A percentile compares a stretch with the other conserved stretches of the same genome.
Evolutionary conservation across 2,797 vertebrate species (phyloP).

Genomic region (Trachurus trachurus): DNA sequence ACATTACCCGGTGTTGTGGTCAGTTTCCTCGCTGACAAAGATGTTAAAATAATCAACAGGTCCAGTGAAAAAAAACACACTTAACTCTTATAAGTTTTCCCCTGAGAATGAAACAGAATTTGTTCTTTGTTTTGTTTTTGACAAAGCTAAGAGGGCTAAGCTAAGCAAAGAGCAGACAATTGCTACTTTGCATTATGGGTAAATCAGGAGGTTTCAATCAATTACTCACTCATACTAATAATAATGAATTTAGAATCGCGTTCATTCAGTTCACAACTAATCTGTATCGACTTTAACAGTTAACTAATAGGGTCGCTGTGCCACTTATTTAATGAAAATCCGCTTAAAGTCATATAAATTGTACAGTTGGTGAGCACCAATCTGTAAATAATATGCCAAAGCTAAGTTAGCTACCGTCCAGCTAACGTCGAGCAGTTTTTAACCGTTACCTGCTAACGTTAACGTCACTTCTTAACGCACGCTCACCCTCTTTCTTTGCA

Average conservation of each 20-base stretch:
- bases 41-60: conserved; percentile 48
- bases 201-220: conserved; percentile 1
- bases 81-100: not conserved
- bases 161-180: conserved; percentile 38
- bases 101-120: too few species aligned
- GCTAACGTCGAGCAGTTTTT: conserved; percentile 42
- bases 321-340: not conserved
- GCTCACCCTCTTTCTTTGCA: conserved; percentile 77
- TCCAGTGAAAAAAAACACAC: not conserved
- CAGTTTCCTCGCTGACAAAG: not conserved
- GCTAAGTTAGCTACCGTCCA: conserved; percentile 60
- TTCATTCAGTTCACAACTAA: not conserved
- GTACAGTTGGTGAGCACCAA: not conserved
- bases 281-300: accelerated
- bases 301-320: accelerated
- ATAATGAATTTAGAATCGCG: not conserved
- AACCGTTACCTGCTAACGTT: conserved; percentile 26
- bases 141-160: conserved; percentile 5
- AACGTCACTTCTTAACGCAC: conserved; percentile 27
- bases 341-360: not conserved
- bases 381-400: conserved; percentile 42
- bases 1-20: not conserved
- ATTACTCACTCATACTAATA: not conserved
- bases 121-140: not conserved
- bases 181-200: conserved; percentile 42